Base-by-base conservation (phyloP, 2,113 vertebrate species). In the Catagonus wagneri region DNA sequence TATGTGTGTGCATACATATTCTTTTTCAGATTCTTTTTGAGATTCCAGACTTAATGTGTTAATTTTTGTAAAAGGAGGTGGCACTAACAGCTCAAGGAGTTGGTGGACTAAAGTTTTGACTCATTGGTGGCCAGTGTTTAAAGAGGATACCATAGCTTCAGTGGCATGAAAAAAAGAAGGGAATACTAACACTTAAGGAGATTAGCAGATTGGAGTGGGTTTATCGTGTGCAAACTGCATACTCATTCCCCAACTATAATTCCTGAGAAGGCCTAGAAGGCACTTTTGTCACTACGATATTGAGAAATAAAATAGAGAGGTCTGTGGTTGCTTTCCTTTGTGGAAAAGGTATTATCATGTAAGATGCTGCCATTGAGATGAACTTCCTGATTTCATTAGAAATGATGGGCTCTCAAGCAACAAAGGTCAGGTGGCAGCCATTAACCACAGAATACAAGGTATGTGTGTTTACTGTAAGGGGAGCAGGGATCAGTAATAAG, bases 291-390 rank as follows among this genome's bases (percentile, higher is more conserved):
- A 36, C 90, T 66, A 56, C 61, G 65, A 16, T 16, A 44, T 10
- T 69, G 86, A 88, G 36, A 61, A 66, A 94, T 58, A 54, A 36
- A 52, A 60, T 60, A 76, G 79, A 76, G 86, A 84, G 34, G 32
- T n/a, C 71, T 81, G 60, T 50, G 63, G 44, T 88, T 83, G 52
- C 68, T 88, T 90, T 56, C 29, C n/a, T 90, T 60, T 85, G 54
- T 96, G 85, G 27, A 19, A 93, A 56, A 39, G 27, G 15, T 66
- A 39, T 63, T 78, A 84, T 29, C 52, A 58, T 60, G 65, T 16
- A 15, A 91, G 85, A 78, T 83, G 74, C 50, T 74, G 36, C 50
- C 50, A 54, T 72, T 90, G 95, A 83, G 20, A 96, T n/a, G 20
- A 56, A 86, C 56, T 69, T 36, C 75, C 16, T 34, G 44, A 79